A percentile compares a stretch with the other conserved stretches of the same genome.
These are phyloP conservation scores for Drosophila vallismaia DNA, from an alignment of 2,888 invertebrate species.

Conservation along the genomic window DNA sequence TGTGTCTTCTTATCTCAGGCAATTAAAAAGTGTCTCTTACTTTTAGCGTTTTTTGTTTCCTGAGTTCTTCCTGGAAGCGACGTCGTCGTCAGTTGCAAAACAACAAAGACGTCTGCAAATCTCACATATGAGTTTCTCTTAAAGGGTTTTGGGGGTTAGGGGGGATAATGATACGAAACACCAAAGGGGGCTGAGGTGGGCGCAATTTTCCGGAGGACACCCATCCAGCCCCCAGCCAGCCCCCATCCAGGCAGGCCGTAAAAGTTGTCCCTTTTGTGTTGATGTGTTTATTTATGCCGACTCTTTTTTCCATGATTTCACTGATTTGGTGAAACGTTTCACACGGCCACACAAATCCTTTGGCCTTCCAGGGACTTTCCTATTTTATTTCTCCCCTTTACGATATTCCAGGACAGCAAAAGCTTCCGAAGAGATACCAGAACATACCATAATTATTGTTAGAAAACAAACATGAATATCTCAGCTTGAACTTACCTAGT, in stretches of 20 bases:
- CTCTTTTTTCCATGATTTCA: conserved; percentile 51
- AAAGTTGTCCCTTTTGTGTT: conserved; percentile 73
- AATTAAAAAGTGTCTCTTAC: conserved; percentile 76
- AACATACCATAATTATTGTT: conserved; percentile 9
- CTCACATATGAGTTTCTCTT: conserved; percentile 26
- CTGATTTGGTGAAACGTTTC: conserved; percentile 52
- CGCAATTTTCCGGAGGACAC: not conserved
- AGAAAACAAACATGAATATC: not conserved
- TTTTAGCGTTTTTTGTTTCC: conserved; percentile 52
- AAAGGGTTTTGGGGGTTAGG: not conserved
- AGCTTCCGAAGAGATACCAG: no score
- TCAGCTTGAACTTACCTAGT: not conserved
- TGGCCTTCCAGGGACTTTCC: not conserved
- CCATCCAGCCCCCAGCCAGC: not conserved
- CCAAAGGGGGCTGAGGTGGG: not conserved
- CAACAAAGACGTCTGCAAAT: conserved; percentile 26
- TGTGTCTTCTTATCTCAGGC: conserved; percentile 80
- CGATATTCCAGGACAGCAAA: no score
- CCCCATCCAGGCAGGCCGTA: conserved; percentile 7
- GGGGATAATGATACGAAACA: not conserved
- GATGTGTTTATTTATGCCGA: conserved; percentile 73
- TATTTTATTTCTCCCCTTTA: no score
- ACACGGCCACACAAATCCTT: conserved; percentile 11
- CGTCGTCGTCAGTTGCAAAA: conserved; percentile 14
- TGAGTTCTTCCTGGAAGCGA: conserved; percentile 21